Conservation (phyloP, 53 echinoderm and acorn worm genomes). For the Antedon mediterranea region DNA sequence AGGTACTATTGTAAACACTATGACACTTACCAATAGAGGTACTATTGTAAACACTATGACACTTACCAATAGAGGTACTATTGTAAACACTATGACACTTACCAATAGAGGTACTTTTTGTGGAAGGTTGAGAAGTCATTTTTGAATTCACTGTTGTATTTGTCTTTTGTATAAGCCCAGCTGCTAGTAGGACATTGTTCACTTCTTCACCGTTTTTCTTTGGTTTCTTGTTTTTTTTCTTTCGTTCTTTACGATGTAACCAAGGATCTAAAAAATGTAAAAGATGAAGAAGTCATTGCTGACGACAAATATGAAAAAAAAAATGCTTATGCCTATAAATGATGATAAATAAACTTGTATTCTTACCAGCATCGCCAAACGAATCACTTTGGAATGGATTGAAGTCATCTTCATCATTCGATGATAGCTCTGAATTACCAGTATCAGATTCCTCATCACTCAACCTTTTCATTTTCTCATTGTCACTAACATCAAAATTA, state of each 20-base stretch:
- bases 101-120: background rate
- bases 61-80: too few relatives aligned
- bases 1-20: too few relatives aligned
- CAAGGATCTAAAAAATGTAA: conserved; percentile 55
- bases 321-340: background rate
- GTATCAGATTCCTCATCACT: conserved; percentile 38
- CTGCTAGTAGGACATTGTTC: conserved; percentile 61
- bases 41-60: too few relatives aligned
- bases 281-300: background rate
- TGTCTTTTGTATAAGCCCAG: conserved; percentile 41
- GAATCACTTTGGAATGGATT: conserved; percentile 76
- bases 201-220: conserved; percentile 23
- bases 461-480: conserved; percentile 13
- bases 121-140: background rate
- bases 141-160: background rate
- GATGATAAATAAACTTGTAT: background rate
- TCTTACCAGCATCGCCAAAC: conserved; percentile 73
- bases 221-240: conserved; percentile 24
- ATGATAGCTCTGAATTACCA: conserved; percentile 12
- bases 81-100: too few relatives aligned
- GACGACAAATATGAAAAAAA: background rate
- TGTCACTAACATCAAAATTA: background rate
- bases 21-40: too few relatives aligned
- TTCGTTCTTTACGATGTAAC: conserved; percentile 45
- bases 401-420: conserved; percentile 62